Conservation (phyloP, 2,888 invertebrate species). For the Ophion ventricosus region DNA sequence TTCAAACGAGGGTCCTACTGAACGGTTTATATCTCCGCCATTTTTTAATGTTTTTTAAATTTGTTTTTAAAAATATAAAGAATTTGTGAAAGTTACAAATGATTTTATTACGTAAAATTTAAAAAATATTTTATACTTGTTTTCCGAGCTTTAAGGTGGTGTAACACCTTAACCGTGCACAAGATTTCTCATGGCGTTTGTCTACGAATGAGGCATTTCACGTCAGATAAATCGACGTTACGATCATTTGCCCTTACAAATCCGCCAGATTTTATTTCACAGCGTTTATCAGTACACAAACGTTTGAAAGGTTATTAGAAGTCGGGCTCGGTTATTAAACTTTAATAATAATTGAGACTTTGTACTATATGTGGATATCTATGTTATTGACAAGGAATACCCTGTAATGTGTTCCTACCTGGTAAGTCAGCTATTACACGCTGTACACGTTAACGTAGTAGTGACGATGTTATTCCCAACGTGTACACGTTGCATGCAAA, state of each 20-base stretch:
- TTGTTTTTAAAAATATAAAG: too few species aligned
- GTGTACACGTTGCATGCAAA: conserved; percentile 7
- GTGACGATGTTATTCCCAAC: conserved; percentile 47
- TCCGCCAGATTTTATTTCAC: neutral
- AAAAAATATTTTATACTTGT: too few species aligned
- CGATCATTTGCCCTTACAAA: neutral
- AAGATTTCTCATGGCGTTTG: neutral
- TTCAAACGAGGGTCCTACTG: too few species aligned
- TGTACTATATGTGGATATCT: neutral
- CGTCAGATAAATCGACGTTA: neutral
- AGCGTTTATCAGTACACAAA: neutral
- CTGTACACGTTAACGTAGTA: conserved; percentile 22
- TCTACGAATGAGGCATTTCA: neutral
- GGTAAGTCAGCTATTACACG: conserved; percentile 33
- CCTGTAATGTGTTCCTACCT: conserved; percentile 7
- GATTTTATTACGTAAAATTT: too few species aligned
- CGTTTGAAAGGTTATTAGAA: neutral
- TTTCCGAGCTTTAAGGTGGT: too few species aligned
- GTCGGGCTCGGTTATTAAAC: neutral
- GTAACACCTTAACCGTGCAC: too few species aligned
- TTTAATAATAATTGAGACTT: neutral
- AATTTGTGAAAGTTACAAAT: too few species aligned
- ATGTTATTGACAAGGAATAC: neutral
- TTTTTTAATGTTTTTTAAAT: too few species aligned
- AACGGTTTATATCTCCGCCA: too few species aligned